These are phyloP conservation scores for Malurus melanocephalus DNA, from an alignment of 2,113 vertebrate species.

Conservation along the genomic window DNA sequence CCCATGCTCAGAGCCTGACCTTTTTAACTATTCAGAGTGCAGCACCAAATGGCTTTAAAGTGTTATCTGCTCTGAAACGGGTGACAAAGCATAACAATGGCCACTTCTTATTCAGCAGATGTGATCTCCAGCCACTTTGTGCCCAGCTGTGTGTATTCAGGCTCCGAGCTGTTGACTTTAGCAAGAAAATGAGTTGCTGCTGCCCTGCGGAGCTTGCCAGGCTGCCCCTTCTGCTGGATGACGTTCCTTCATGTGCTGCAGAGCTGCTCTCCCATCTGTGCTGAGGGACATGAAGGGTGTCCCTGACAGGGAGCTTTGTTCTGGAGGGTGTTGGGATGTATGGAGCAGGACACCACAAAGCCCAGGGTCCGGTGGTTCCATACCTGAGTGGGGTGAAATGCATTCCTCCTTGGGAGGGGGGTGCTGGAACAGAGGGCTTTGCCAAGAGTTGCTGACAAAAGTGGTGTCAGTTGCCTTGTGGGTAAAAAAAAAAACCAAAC, in stretches of 20 bases:
- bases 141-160: constrained; percentile 60
- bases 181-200: neutral
- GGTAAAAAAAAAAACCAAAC: neutral
- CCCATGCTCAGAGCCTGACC: constrained; percentile 41
- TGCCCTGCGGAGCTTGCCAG: neutral
- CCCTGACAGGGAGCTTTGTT: neutral
- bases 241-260: neutral
- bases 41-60: constrained; percentile 53
- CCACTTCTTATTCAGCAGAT: constrained; percentile 52
- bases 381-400: neutral
- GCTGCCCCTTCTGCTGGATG: neutral
- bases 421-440: neutral
- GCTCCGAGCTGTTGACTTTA: constrained; percentile 44
- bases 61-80: constrained; percentile 24
- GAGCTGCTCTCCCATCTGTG: neutral
- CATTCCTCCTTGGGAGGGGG: neutral
- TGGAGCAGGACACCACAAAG: neutral
- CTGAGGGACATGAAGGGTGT: neutral
- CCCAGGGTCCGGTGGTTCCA: neutral
- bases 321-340: neutral
- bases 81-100: constrained; percentile 60
- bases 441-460: constrained; percentile 13
- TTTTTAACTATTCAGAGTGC: constrained; percentile 50
- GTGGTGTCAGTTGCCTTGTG: neutral
- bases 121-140: constrained; percentile 28